Evolutionary conservation across 2,888 invertebrate species (phyloP), one percentile per base, ranked within the genome.

Genomic region (Sarcophaga subvicina): DNA sequence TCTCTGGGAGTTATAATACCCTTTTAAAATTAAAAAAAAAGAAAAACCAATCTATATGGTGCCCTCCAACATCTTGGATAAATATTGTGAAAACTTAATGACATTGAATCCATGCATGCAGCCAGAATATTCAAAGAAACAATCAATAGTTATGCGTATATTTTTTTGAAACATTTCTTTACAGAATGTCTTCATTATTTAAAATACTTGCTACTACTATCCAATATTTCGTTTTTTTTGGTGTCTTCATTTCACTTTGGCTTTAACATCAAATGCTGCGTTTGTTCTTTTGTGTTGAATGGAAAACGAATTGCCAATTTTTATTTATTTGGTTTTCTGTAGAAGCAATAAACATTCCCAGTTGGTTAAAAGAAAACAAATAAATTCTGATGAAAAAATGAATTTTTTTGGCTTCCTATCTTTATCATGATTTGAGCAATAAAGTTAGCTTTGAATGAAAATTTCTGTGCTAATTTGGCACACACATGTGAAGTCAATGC

Each of bases 301-400:
- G 37, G 3, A 47, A 67, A 45, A 67, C 11, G 2, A 59, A 71
- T 59, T 69, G 69, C 22, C 71, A 71, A 71, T 22, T 69, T 69
- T 6, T 37, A 71, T 71, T 71, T 71, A 59, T 71, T 37, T 49
- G 69, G 10, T 71, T 25, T 71, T 10, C 27, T 3, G 12, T 4
- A 45, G 14, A 11, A 27, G 59, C 2, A 27, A 27, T 49, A 49
- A 47, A 59, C 59, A 49, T 49, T n/a, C 49, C 49, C 69, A 69
- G 22, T 49, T 69, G 25, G 14, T 69, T 69, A 69, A 49, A 45
- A 17, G 25, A 67, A 45, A 11, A 47, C 37, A 37, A 37, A 37
- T 37, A 37, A 37, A 37, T 37, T 37, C 2, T 37, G 37, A 10
- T 37, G 8, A 37, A 37, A 37, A 10, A 37, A 37, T 37, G 10